Percentiles rank a stretch among this genome's conserved stretches.
Evolutionary conservation across 2,113 vertebrate species (phyloP).

Genomic region (Notechis scutatus): DNA sequence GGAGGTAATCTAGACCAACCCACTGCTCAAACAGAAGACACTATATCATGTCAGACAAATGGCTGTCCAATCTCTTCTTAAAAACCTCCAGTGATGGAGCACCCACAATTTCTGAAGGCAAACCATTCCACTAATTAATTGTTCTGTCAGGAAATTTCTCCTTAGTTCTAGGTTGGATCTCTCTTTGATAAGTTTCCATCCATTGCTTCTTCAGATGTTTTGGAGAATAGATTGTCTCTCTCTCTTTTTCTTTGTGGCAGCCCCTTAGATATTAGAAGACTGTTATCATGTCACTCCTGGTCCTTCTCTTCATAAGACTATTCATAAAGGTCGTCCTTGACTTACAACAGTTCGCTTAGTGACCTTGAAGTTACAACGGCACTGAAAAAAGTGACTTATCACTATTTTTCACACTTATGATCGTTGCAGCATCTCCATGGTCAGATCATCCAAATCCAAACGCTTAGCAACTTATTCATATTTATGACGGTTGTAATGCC

Average conservation of each 20-base stretch:
- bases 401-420: not conserved
- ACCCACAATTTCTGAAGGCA: not conserved
- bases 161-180: not conserved
- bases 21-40: not conserved
- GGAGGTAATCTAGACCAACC: not conserved
- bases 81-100: not conserved
- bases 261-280: not conserved
- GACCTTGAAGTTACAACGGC: not conserved
- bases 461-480: not conserved
- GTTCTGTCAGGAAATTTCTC: not conserved
- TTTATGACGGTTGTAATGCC: not conserved
- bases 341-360: not conserved
- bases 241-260: not conserved
- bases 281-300: not conserved
- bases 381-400: not conserved
- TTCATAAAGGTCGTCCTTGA: not conserved
- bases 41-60: not conserved
- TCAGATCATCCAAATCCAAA: not conserved
- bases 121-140: not conserved
- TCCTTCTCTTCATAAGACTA: not conserved
- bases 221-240: not conserved
- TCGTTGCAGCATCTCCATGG: not conserved
- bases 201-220: not conserved
- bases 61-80: not conserved
- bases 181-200: not conserved